These are phyloP conservation scores for Macaria notata DNA, from an alignment of 2,888 invertebrate species.

Conservation along the genomic window DNA sequence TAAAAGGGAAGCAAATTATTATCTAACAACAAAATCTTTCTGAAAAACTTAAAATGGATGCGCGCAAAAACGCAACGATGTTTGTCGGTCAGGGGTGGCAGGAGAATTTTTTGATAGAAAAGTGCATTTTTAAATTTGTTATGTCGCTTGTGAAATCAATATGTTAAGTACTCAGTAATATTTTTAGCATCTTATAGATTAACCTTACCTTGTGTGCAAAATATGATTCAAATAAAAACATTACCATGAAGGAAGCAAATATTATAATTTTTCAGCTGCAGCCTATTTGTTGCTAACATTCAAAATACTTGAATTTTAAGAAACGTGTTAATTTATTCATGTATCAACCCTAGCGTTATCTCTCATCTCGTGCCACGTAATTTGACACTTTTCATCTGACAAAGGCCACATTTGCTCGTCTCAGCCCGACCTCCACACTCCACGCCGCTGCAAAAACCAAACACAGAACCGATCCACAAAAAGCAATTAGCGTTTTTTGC, in stretches of 20 bases:
- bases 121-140: no score
- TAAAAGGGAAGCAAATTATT: slow-evolving; percentile 47
- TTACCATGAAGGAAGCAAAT: no score
- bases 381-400: slow-evolving; percentile 80
- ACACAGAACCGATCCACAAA: slow-evolving; percentile 52
- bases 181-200: no score
- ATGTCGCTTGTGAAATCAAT: no score
- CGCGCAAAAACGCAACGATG: slow-evolving; percentile 67
- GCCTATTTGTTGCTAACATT: no score
- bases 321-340: no score
- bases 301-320: no score
- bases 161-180: no score
- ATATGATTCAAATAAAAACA: no score
- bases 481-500: slow-evolving; percentile 80
- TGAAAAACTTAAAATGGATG: slow-evolving; percentile 73
- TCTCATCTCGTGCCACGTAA: slow-evolving; percentile 78
- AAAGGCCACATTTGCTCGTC: slow-evolving; percentile 77
- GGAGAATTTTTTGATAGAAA: slow-evolving; percentile 19
- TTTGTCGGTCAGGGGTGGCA: slow-evolving; percentile 62
- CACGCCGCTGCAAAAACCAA: slow-evolving; percentile 68
- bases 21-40: slow-evolving; percentile 76
- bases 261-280: no score
- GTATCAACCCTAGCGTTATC: slow-evolving; percentile 68
- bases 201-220: no score
- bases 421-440: slow-evolving; percentile 57